These are phyloP conservation scores for Athetis lepigone DNA, from an alignment of 2,888 invertebrate genomes.

Conservation along the genomic window DNA sequence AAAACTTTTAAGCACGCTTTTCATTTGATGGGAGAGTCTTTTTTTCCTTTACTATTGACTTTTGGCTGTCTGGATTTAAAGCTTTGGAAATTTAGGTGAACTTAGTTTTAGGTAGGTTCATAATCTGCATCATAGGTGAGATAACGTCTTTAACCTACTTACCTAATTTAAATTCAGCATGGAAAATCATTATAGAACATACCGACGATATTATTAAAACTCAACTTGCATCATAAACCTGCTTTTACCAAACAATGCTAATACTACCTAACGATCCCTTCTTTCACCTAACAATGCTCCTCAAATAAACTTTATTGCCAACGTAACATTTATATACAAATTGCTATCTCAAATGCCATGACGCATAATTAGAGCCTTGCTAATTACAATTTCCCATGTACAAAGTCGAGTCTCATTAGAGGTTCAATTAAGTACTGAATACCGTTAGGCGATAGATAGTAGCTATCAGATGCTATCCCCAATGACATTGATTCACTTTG, in stretches of 20 bases:
- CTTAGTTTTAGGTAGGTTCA: too few relatives aligned
- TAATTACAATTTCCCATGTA: conserved; percentile 64
- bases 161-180: too few relatives aligned
- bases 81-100: too few relatives aligned
- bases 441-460: conserved; percentile 62
- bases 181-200: too few relatives aligned
- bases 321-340: conserved; percentile 56
- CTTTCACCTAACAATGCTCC: conserved; percentile 39
- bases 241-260: conserved; percentile 20
- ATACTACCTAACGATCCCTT: conserved; percentile 28
- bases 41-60: too few relatives aligned
- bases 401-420: conserved; percentile 59
- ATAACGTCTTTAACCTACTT: too few relatives aligned
- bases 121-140: too few relatives aligned
- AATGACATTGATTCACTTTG: conserved; percentile 59
- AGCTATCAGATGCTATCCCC: conserved; percentile 57
- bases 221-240: conserved; percentile 24
- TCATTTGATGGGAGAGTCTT: not conserved
- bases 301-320: conserved; percentile 56
- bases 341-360: conserved; percentile 58
- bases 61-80: too few relatives aligned
- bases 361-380: conserved; percentile 62
- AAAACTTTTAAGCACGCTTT: too few relatives aligned
- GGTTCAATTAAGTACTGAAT: conserved; percentile 58
- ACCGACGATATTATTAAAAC: too few relatives aligned